phyloP scores from a whole-genome alignment of 2,888 invertebrate species.

The Masnerella sp. region DNA sequence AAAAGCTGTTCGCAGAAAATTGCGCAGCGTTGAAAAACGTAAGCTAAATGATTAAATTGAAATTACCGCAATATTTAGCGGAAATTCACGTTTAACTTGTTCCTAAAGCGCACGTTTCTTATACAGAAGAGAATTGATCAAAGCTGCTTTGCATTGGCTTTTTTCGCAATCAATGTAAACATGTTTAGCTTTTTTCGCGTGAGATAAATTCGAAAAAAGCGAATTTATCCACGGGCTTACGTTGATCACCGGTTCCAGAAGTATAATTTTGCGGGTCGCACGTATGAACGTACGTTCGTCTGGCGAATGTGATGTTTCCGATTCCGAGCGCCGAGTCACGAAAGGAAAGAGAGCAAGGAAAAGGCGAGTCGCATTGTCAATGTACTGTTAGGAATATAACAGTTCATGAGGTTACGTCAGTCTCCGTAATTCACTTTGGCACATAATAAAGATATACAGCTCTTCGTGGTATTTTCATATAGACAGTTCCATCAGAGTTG shows the following conservation, averaged over 20 bases:
- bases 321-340: conserved; percentile 30
- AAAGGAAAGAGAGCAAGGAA: conserved; percentile 24
- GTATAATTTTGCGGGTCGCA: conserved; percentile 43
- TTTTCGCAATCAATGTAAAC: too few relatives aligned
- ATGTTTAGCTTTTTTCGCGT: too few relatives aligned
- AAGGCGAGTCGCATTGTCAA: conserved; percentile 26
- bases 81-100: too few relatives aligned
- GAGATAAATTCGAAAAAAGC: conserved; percentile 25
- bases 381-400: conserved; percentile 45
- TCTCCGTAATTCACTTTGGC: conserved; percentile 59
- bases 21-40: too few relatives aligned
- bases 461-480: conserved; percentile 51
- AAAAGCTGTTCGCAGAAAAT: too few relatives aligned
- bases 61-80: too few relatives aligned
- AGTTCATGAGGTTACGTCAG: conserved; percentile 56
- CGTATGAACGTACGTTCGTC: background rate
- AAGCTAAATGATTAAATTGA: too few relatives aligned
- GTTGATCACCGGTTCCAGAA: conserved; percentile 22
- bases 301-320: conserved; percentile 26
- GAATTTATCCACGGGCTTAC: too few relatives aligned
- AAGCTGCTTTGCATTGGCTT: too few relatives aligned
- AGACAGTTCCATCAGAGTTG: conserved; percentile 48
- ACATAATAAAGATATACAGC: conserved; percentile 56
- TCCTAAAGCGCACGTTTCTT: too few relatives aligned
- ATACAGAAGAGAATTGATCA: too few relatives aligned